These are phyloP conservation scores for Sphinx pinastri DNA, from an alignment of 2,888 invertebrate species.

Conservation along the genomic window DNA sequence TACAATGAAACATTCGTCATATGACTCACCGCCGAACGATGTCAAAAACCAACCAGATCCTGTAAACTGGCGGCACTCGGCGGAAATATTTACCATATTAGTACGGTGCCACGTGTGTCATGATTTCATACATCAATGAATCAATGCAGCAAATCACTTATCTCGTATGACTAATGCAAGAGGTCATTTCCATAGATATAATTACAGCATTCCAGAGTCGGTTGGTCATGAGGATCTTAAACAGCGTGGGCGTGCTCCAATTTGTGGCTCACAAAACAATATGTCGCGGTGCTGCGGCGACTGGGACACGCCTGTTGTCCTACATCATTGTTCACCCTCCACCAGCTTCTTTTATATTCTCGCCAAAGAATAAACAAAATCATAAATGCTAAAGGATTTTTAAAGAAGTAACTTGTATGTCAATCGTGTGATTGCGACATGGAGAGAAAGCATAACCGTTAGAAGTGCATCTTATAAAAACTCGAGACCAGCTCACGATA, in stretches of 20 bases:
- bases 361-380: neutral
- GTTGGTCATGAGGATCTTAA: conserved; percentile 13
- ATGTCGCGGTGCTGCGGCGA: conserved; percentile 1
- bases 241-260: conserved; percentile 11
- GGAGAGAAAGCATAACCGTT: neutral
- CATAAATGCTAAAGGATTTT: neutral
- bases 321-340: neutral
- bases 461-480: neutral
- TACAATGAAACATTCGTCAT: conserved; percentile 53
- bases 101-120: conserved; percentile 54
- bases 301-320: neutral
- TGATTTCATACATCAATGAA: conserved; percentile 63
- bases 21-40: conserved; percentile 57
- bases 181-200: conserved; percentile 24
- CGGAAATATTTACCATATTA: conserved; percentile 63
- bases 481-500: neutral
- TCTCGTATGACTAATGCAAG: conserved; percentile 17
- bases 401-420: neutral
- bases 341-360: neutral
- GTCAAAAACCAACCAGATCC: conserved; percentile 52
- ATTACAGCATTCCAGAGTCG: conserved; percentile 21
- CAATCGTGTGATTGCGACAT: neutral
- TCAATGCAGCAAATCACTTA: conserved; percentile 55
- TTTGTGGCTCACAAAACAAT: conserved; percentile 22
- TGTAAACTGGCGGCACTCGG: conserved; percentile 47